Base-by-base conservation (phyloP, 92 coral and sea anemone species). In the Isaurus tuberculatus region DNA sequence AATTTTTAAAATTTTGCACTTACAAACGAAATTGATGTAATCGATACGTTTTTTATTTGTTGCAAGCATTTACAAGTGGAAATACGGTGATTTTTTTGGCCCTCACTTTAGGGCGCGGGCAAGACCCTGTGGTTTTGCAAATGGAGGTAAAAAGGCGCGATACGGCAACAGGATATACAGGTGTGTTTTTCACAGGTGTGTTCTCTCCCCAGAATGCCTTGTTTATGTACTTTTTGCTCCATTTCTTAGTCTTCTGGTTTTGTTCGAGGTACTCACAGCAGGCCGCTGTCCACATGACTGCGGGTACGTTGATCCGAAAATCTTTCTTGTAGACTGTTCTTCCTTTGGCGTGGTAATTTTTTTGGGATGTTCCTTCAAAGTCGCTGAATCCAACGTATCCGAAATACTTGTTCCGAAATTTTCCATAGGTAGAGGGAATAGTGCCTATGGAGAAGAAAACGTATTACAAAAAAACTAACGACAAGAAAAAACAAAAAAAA, bases 271-370 rank as follows among this genome's bases (percentile, higher is more conserved):
- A 70, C n/a, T 70, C 51, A 8, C 74, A 70, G 19, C 74, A 70
- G 11, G 74, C 74, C 27, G 74, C 74, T 70, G 74, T 70, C 74
- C 74, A 70, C 74, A 70, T 70, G 14, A 70, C 74, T 22, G 74
- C 74, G 15, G 74, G 74, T 51, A 70, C 51, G 28, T 70, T 70
- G 5, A 70, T 70, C 0, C 51, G 74, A 19, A 34, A 70, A 4
- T 70, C 51, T 8, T 7, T 70, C 51, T 70, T 70, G 46, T 70
- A 70, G 71, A 31, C 71, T 30, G 71, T 65, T 17, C 8, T 10
- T 17, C 51, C 27, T 27, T 2, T 22, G 53, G 22, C 22, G 0
- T 0, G 1, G n/a, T 0, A 1, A 14, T 20, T 65, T 32, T 65
- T 65, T 16, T 29, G n/a, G 6, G 71, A 29, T 6, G 5, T 13